Evolutionary conservation across 2,888 invertebrate species (phyloP).

Genomic region (Leptarthrus brevirostris): DNA sequence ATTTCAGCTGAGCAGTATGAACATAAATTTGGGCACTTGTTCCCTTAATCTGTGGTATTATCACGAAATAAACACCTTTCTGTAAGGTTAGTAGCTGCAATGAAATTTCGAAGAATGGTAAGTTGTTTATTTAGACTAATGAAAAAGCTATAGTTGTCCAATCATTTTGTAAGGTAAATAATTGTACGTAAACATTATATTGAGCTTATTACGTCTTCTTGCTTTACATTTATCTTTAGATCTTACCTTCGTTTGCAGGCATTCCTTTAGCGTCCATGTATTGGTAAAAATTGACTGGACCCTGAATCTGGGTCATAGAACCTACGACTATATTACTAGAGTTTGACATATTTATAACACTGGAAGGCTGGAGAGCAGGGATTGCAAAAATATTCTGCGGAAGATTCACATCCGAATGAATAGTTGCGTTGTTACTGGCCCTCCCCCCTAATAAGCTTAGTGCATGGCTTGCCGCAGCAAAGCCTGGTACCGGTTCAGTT

Average conservation of each 20-base stretch:
- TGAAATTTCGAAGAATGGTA: not conserved
- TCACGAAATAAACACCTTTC: too few relatives aligned
- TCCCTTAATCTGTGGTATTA: too few relatives aligned
- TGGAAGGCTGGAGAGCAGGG: slow-evolving; percentile 63
- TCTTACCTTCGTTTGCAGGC: slow-evolving; percentile 64
- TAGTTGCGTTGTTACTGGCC: slow-evolving; percentile 56
- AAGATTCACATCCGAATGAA: slow-evolving; percentile 56
- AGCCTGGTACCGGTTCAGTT: slow-evolving; percentile 56
- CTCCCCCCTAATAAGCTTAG: slow-evolving; percentile 59
- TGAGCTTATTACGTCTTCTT: too few relatives aligned
- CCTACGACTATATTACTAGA: slow-evolving; percentile 70
- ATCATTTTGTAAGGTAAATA: not conserved
- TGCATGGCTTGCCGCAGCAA: slow-evolving; percentile 58
- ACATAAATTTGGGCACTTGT: too few relatives aligned
- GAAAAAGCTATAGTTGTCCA: not conserved
- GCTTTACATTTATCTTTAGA: too few relatives aligned
- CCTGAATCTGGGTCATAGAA: slow-evolving; percentile 69
- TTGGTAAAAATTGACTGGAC: slow-evolving; percentile 69
- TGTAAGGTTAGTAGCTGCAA: not conserved
- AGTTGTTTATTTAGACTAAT: not conserved
- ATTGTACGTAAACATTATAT: too few relatives aligned
- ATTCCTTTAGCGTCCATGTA: slow-evolving; percentile 66
- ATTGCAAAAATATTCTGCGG: slow-evolving; percentile 61
- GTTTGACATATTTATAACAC: slow-evolving; percentile 67
- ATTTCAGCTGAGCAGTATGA: too few relatives aligned